Evolutionary conservation across 2,113 vertebrate genomes (phyloP), one percentile per base, ranked within the genome.

Genomic region (human): DNA sequence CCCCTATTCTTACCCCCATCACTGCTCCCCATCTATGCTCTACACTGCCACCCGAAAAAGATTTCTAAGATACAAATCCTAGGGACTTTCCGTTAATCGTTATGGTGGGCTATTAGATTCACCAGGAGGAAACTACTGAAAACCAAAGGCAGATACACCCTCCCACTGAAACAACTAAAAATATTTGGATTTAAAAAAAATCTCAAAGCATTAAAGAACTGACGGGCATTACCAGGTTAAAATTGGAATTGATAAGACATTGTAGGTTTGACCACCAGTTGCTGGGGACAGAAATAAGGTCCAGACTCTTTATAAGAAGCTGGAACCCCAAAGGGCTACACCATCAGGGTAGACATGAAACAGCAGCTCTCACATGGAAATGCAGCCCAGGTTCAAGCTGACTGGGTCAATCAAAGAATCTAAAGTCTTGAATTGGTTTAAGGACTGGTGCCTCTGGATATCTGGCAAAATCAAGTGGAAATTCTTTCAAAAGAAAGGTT

Each of bases 401-500:
- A 90, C 11, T 50, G 38, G 35, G 40, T 32, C 38, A 94, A 40
- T 57, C 70, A 90, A 87, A 78, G 76, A n/a, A 72, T 95, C 35
- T 55, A 1, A 11, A 66, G 43, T 70, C 72, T 78, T 90, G 38
- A 93, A 40, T 90, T 59, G 57, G 43, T 75, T 96, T 87, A 83
- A 61, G 22, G 45, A 78, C 70, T 88, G 50, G 35, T 95, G 18
- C 82, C 59, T 94, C 11, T 50, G 61, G 76, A 14, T 79, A 32
- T 88, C 72, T 94, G 90, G 76, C 75, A 96, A 90, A 90, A 89
- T 72, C 59, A 85, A 94, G 16, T 97, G 84, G 93, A 95, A 92
- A 95, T 88, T 92, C 43, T 95, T 96, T 90, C 38, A 82, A 30
- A 78, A 91, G 81, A 55, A 85, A 85, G 70, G 8, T 96, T 97